Conservation (phyloP, 2,888 invertebrate genomes). For the Spilosoma lubricipeda region DNA sequence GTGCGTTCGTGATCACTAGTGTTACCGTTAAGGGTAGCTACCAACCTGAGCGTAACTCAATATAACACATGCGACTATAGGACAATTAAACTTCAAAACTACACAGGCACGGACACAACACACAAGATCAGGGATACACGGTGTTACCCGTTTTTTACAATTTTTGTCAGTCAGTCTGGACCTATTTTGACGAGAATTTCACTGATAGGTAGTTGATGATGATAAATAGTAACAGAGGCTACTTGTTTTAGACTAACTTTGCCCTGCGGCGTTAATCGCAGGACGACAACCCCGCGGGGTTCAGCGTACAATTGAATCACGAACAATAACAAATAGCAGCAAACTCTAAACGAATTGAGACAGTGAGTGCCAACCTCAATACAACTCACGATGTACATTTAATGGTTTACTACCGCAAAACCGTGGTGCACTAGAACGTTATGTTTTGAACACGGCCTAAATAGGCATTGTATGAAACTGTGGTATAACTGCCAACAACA, state of each 20-base stretch:
- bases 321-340: background rate
- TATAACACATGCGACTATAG: background rate
- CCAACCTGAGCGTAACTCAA: background rate
- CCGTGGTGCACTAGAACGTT: constrained; percentile 31
- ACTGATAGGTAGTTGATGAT: too few species aligned
- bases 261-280: too few species aligned
- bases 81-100: background rate
- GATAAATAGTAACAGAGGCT: too few species aligned
- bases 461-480: constrained; percentile 15
- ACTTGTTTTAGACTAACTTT: too few species aligned
- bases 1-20: constrained; percentile 64
- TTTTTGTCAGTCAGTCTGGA: too few species aligned
- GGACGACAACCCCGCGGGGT: too few species aligned
- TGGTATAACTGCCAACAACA: background rate
- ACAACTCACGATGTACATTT: constrained; percentile 44
- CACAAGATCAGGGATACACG: too few species aligned
- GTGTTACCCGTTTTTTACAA: too few species aligned
- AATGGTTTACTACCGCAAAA: constrained; percentile 43
- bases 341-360: background rate
- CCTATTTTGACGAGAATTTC: too few species aligned
- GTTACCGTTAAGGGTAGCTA: constrained; percentile 57
- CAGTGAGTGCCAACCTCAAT: constrained; percentile 11
- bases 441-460: constrained; percentile 14
- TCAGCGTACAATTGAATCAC: background rate
- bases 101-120: background rate